phyloP scores from a whole-genome alignment of 2,888 invertebrate genomes.

The Neoitamus cyanurus region DNA sequence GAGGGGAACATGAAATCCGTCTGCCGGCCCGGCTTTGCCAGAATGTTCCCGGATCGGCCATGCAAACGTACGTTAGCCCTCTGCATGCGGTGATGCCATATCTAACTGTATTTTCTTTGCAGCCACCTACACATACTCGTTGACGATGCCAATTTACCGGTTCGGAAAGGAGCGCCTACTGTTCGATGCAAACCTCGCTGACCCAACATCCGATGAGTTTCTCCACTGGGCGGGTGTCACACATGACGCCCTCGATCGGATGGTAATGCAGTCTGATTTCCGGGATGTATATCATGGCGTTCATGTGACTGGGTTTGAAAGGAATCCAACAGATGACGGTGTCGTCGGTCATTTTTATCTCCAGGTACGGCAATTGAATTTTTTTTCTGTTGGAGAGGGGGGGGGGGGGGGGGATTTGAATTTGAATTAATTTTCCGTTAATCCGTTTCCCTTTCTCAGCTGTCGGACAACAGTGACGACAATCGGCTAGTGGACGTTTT shows the following conservation, averaged over 20 bases:
- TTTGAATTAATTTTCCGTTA: too few species aligned
- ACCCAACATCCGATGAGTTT: constrained; percentile 74
- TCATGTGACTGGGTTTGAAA: constrained; percentile 76
- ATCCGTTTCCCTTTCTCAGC: too few species aligned
- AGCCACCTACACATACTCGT: constrained; percentile 89
- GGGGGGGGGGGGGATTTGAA: too few species aligned
- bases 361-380: too few species aligned
- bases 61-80: constrained; percentile 82
- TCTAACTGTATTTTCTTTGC: too few species aligned
- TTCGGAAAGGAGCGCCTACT: constrained; percentile 75
- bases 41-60: constrained; percentile 89
- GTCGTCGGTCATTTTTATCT: constrained; percentile 79
- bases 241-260: constrained; percentile 83
- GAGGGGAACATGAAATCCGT: constrained; percentile 79
- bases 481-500: constrained; percentile 80
- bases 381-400: too few species aligned
- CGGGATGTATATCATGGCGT: constrained; percentile 86
- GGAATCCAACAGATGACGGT: constrained; percentile 67
- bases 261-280: constrained; percentile 90
- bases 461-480: constrained; percentile 86
- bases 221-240: constrained; percentile 74
- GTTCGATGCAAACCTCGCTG: constrained; percentile 71
- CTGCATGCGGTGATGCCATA: too few species aligned
- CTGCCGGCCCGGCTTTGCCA: constrained; percentile 86
- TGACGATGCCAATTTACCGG: constrained; percentile 77